phyloP scores from a whole-genome alignment of 2,797 vertebrate genomes.

The Sebastes kiyomatsui region DNA sequence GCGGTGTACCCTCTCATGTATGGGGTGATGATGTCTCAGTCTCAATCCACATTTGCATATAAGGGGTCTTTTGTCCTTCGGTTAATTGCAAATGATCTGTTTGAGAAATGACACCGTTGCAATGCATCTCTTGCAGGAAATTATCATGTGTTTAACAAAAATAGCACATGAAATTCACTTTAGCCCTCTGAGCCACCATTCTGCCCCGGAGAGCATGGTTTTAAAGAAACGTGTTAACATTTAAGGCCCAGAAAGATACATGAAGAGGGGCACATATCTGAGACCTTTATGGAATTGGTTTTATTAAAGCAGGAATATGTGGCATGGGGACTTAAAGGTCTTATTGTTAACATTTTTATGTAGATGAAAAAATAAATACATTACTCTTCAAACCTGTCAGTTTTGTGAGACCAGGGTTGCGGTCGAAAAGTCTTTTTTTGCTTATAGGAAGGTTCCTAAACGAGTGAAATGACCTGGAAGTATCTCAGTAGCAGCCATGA shows the following conservation, averaged over 20 bases:
- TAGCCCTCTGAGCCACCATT: background rate
- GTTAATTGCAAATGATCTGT: conserved; percentile 44
- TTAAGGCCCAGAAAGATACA: background rate
- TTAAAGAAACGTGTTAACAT: background rate
- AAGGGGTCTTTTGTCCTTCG: conserved; percentile 55
- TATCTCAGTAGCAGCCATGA: too few species aligned
- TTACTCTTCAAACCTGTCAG: too few species aligned
- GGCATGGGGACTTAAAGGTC: background rate
- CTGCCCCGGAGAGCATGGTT: background rate
- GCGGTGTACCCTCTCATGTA: background rate
- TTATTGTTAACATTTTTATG: too few species aligned
- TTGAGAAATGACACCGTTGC: conserved; percentile 6
- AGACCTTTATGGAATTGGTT: background rate
- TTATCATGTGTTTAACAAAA: background rate
- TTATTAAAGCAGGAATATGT: background rate
- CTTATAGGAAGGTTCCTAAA: too few species aligned
- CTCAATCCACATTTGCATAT: conserved; percentile 57
- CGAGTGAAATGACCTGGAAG: too few species aligned
- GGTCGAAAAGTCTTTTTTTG: too few species aligned
- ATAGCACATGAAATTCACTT: background rate
- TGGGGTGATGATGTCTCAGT: conserved; percentile 56
- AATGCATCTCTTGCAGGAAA: background rate
- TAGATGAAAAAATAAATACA: too few species aligned
- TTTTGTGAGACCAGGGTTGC: too few species aligned
- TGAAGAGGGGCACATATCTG: background rate